Evolutionary conservation across 2,888 invertebrate genomes (phyloP).

Genomic region (Watsonalla binaria): DNA sequence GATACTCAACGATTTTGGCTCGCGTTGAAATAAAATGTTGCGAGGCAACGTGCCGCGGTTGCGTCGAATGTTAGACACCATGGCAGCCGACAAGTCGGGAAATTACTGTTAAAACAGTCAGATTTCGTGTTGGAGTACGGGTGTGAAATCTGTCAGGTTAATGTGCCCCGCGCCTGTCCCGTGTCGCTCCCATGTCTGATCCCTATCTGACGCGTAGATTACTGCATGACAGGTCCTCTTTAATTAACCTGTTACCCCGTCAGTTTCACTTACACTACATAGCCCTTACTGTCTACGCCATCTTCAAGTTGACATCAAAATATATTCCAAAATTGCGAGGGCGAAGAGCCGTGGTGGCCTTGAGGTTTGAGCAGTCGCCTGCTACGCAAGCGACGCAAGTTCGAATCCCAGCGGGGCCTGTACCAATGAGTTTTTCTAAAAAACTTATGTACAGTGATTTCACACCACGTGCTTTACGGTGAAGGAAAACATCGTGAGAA

Average conservation of each 20-base stretch:
- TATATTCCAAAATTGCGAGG: no score
- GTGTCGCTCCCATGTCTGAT: conserved; percentile 6
- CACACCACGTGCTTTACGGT: no score
- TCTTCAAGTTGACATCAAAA: not conserved
- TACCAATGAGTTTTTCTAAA: no score
- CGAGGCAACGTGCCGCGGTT: conserved; percentile 10
- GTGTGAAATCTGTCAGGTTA: conserved; percentile 31
- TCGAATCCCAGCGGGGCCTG: no score
- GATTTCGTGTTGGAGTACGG: conserved; percentile 26
- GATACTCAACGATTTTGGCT: not conserved
- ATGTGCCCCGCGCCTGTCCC: not conserved
- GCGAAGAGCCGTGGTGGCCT: no score
- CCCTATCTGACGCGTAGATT: conserved; percentile 24
- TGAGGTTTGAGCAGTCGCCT: no score
- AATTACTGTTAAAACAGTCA: conserved; percentile 31
- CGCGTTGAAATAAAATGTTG: conserved; percentile 36
- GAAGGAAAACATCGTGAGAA: no score
- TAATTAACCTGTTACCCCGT: conserved; percentile 55
- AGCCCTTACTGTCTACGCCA: conserved; percentile 12
- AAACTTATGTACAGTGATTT: no score
- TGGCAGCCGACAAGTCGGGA: conserved; percentile 14
- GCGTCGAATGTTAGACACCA: conserved; percentile 24
- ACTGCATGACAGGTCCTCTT: conserved; percentile 44
- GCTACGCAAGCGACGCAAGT: no score
- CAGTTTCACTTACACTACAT: conserved; percentile 25